Base-by-base conservation (phyloP, 2,888 invertebrate genomes). In the Timema podura region DNA sequence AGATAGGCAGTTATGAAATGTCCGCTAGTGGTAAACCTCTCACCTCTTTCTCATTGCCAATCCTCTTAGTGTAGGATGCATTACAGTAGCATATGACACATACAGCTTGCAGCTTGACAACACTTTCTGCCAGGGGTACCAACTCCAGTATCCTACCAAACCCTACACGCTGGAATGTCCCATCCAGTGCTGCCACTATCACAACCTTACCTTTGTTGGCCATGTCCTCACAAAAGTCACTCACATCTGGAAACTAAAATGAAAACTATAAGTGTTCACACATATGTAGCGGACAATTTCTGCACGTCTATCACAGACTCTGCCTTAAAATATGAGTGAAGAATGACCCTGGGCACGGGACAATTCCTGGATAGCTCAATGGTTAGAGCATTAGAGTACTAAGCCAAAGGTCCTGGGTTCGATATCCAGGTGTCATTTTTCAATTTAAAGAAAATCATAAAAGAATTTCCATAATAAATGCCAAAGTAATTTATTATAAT, bases 171-270 rank as follows among this genome's bases (percentile, higher is more conserved):
- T 84, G 83, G 76, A 82, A 87, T 6, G 86, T 86, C 13, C 84
- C 86, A 78, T 86, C 86, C 54, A 87, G 77, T 2, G 86, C 86
- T 54, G 87, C 86, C 5, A 87, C 84, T 54, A 86, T 83, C 2
- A 87, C 84, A n/a, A 82, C 82, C 78, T 86, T 87, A 0, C 86
- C 86, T 61, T 72, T 73, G 73, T 85, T 82, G 2, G 86, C 86
- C 80, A 86, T 80, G 65, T 79, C 76, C 75, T 86, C 85, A 76
- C 82, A 78, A 75, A 84, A 84, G 8, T 78, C 74, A 1, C 85
- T 82, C 5, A 82, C 78, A 76, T 85, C 85, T 13, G 83, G 81
- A 77, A 85, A 85, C 84, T 84, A 72, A 8, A 68, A 75, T 48
- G 76, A 48, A 9, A 30, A 65, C 47, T 8, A n/a, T 49, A 45